phyloP scores from a whole-genome alignment of 2,888 invertebrate species.

The Cordilura impudica region DNA sequence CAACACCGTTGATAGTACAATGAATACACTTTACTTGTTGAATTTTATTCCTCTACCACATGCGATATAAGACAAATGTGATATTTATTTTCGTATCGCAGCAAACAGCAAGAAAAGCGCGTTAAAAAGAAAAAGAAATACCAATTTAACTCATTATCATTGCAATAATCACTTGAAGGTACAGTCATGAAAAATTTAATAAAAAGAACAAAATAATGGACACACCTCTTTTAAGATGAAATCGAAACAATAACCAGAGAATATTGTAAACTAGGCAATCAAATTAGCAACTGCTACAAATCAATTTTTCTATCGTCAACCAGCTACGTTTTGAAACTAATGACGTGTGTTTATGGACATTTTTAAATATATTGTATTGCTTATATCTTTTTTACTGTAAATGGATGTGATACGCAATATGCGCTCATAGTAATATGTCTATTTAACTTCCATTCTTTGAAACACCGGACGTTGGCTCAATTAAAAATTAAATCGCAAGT shows the following conservation, averaged over 20 bases:
- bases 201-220: constrained; percentile 37
- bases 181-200: constrained; percentile 61
- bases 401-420: too few species aligned
- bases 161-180: constrained; percentile 62
- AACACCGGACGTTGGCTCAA: too few species aligned
- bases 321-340: too few species aligned
- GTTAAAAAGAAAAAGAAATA: constrained; percentile 18
- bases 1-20: constrained; percentile 37
- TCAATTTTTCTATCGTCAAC: too few species aligned
- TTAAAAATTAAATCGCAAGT: too few species aligned
- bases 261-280: too few species aligned
- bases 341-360: too few species aligned
- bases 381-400: too few species aligned
- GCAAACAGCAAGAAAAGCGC: constrained; percentile 23
- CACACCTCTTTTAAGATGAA: constrained; percentile 34
- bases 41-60: not conserved
- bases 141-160: constrained; percentile 59
- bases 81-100: not conserved
- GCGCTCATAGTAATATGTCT: too few species aligned
- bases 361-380: too few species aligned
- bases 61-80: not conserved
- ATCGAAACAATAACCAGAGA: not conserved
- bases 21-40: not conserved
- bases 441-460: too few species aligned
- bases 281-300: too few species aligned